Evolutionary conservation across 1,140 invertebrate species (phyloP).

Genomic region (Heliconius hewitsoni): DNA sequence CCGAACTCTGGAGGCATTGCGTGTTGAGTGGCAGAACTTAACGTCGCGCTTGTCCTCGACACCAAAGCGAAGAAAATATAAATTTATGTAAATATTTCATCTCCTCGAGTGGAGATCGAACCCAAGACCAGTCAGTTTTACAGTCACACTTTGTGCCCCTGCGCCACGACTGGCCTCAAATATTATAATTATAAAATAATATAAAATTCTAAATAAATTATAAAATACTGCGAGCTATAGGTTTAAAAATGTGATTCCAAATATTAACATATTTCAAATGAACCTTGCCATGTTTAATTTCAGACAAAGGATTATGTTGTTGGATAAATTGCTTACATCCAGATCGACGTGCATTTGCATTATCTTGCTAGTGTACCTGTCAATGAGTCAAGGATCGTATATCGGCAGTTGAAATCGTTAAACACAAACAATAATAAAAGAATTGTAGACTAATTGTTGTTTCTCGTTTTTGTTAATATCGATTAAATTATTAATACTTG

Average conservation of each 20-base stretch:
- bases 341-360: neutral
- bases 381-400: neutral
- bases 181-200: too few relatives aligned
- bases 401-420: neutral
- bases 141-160: too few relatives aligned
- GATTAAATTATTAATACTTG: too few relatives aligned
- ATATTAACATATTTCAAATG: neutral
- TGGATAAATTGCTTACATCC: neutral
- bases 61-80: too few relatives aligned
- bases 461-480: neutral
- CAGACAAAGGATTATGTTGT: conserved; percentile 4
- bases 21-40: too few relatives aligned
- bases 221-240: neutral
- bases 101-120: too few relatives aligned
- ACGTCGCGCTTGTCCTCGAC: too few relatives aligned
- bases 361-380: neutral
- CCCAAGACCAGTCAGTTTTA: too few relatives aligned
- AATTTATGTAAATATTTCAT: too few relatives aligned
- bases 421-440: neutral
- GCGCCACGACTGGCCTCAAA: too few relatives aligned
- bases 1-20: too few relatives aligned
- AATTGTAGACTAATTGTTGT: neutral
- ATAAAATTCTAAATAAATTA: too few relatives aligned
- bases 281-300: neutral
- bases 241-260: neutral